A percentile compares a stretch with the other conserved stretches of the same genome.
phyloP scores from a whole-genome alignment of 2,797 vertebrate genomes.

The Discoglossus pictus region DNA sequence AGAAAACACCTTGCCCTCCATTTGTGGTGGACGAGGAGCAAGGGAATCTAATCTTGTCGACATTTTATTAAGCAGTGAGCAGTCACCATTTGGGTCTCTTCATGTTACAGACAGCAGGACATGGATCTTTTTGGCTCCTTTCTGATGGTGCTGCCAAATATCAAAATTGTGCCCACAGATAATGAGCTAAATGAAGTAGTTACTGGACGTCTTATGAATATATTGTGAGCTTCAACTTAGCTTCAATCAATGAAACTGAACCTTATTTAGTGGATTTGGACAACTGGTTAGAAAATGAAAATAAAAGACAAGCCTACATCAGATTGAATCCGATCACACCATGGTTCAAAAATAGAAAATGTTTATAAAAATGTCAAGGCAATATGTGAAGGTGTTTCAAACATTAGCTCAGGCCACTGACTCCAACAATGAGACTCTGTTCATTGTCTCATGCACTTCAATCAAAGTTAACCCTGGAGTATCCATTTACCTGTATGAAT shows the following conservation, averaged over 20 bases:
- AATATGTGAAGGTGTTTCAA: conserved; percentile 40
- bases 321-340: too few relatives aligned
- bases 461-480: conserved; percentile 34
- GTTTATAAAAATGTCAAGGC: conserved; percentile 2
- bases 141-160: conserved; percentile 45
- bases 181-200: conserved; percentile 45
- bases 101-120: conserved; percentile 38
- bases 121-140: conserved; percentile 48
- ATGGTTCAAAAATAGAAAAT: conserved; percentile 46
- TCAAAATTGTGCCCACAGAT: conserved; percentile 40
- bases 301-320: too few relatives aligned
- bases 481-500: conserved; percentile 53
- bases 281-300: conserved; percentile 8
- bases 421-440: conserved; percentile 25
- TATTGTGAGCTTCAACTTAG: conserved; percentile 50
- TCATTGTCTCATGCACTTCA: conserved; percentile 51
- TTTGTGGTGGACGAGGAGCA: conserved; percentile 50
- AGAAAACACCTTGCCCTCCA: conserved; percentile 47
- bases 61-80: conserved; percentile 37
- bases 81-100: conserved; percentile 34
- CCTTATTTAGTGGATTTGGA: conserved; percentile 32
- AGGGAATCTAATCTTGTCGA: conserved; percentile 44
- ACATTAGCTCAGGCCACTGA: conserved; percentile 50
- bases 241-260: conserved; percentile 44
- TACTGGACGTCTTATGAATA: conserved; percentile 34